Base-by-base conservation (phyloP, 2,888 invertebrate species). In the Sarcophaga carnaria region DNA sequence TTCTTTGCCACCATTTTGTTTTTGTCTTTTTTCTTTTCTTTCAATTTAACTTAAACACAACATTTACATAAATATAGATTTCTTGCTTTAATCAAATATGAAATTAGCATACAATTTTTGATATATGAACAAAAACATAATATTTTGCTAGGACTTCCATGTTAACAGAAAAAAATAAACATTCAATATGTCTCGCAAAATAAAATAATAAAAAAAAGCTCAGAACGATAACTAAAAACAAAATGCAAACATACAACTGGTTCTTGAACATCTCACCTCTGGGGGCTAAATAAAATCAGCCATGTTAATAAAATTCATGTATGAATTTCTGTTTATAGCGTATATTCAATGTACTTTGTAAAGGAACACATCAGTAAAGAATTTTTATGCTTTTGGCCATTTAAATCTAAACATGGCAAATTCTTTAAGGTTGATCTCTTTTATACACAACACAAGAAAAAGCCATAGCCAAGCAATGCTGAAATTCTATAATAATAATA, bases 1-100 rank as follows among this genome's bases (percentile, higher is more conserved):
- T 75, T 84, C 75, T 75, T 80, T 64, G 59, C 25, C 79, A 47
- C 76, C 80, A 77, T 76, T 84, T 84, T 84, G 75, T 66, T 75
- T 10, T 22, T n/a, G n/a, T 20, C 20, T 20, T 20, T 20, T 64
- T 1, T 4, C 14, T 49, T 14, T 54, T 12, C 0, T 11, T 63
- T 22, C 12, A 70, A 63, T 47, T 63, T 47, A 75, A 54, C 11
- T 59, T 80, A 47, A 66, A 76, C 83, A 63, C 72, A 66, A 74
- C 17, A 75, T 81, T 69, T 69, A 27, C 60, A 74, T 49, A 75
- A 60, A 54, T 74, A 62, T 14, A 17, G 14, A 49, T 67, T 60
- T 49, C n/a, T 67, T 27, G 25, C 4, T 62, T 80, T 62, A 25
- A 60, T 74, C 60, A 80, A 20, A 74, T 74, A 80, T 60, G 14